These are phyloP conservation scores for Turritopsis dohrnii DNA, from an alignment of 30 jellyfish, hydroid and myxozoan genomes.

Conservation along the genomic window DNA sequence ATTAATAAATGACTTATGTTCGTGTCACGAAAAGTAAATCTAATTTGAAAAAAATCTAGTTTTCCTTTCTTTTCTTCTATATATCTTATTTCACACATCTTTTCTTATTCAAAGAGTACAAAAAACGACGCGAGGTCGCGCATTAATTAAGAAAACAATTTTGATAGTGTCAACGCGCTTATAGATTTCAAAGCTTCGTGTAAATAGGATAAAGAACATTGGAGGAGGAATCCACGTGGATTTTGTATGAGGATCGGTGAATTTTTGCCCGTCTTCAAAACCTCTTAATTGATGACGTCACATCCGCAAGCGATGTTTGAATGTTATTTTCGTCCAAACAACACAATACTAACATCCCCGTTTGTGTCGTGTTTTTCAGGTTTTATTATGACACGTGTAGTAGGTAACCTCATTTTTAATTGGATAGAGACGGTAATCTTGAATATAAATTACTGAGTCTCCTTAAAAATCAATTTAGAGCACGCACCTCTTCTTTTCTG, in stretches of 20 bases:
- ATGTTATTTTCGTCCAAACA: too few relatives aligned
- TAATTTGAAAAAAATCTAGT: background rate
- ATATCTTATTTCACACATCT: background rate
- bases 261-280: background rate
- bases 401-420: background rate
- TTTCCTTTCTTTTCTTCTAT: background rate
- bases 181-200: background rate
- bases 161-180: background rate
- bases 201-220: background rate
- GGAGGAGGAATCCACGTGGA: background rate
- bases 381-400: background rate
- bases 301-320: too few relatives aligned
- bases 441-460: background rate
- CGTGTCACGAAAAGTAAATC: background rate
- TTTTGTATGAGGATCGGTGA: background rate
- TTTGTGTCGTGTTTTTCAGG: background rate
- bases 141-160: background rate
- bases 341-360: background rate
- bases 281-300: background rate
- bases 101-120: background rate
- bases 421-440: background rate
- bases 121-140: background rate
- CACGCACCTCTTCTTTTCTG: background rate
- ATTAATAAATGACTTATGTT: background rate
- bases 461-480: background rate